Evolutionary conservation across 2,797 vertebrate species (phyloP).

Genomic region (Clarias platycephalus): DNA sequence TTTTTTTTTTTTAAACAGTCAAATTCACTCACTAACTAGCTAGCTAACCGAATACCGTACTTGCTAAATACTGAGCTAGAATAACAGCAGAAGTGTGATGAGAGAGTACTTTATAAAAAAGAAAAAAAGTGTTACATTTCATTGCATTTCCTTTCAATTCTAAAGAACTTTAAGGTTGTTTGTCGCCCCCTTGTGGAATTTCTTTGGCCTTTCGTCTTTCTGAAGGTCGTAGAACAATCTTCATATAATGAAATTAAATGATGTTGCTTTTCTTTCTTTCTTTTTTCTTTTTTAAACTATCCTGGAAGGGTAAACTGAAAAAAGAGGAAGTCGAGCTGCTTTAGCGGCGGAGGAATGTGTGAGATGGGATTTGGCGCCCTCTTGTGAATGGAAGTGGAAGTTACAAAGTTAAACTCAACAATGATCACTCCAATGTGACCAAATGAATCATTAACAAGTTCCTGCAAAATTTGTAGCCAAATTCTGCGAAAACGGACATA

Average conservation of each 20-base stretch:
- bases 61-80: not conserved
- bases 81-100: not conserved
- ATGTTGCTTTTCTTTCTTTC: too few relatives aligned
- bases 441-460: not conserved
- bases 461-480: not conserved
- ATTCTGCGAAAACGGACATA: too few relatives aligned
- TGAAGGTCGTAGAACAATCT: too few relatives aligned
- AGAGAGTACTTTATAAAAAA: not conserved
- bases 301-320: too few relatives aligned
- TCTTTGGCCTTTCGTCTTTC: not conserved
- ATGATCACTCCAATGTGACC: not conserved
- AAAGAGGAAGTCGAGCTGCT: not conserved
- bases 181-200: not conserved
- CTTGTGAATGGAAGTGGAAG: constrained; percentile 37
- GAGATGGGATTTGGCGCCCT: constrained; percentile 24
- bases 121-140: not conserved
- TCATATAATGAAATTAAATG: not conserved
- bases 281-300: too few relatives aligned
- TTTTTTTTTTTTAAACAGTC: not conserved
- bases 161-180: not conserved
- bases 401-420: not conserved
- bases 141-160: not conserved
- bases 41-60: not conserved
- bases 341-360: not conserved
- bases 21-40: not conserved